phyloP scores from a whole-genome alignment of 2,888 invertebrate genomes.

The Trachelus iudaicus region DNA sequence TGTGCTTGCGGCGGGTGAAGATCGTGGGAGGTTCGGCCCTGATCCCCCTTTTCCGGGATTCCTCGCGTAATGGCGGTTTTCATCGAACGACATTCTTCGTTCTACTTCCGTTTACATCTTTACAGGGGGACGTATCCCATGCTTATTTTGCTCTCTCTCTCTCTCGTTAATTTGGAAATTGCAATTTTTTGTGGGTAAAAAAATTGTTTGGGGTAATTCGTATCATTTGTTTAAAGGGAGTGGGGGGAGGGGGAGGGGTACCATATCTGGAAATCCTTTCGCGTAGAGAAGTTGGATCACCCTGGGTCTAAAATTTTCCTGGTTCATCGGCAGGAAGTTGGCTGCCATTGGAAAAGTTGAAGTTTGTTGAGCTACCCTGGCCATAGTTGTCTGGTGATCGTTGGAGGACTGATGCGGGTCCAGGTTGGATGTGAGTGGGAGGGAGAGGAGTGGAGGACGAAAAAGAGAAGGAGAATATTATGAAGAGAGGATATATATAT shows the following conservation, averaged over 20 bases:
- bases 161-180: too few species aligned
- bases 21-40: neutral
- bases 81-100: neutral
- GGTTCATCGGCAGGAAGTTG: constrained; percentile 42
- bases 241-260: constrained; percentile 37
- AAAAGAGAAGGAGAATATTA: neutral
- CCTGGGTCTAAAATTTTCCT: constrained; percentile 11
- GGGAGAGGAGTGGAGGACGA: neutral
- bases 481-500: neutral
- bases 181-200: too few species aligned
- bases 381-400: constrained; percentile 45
- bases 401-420: constrained; percentile 45
- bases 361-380: constrained; percentile 36
- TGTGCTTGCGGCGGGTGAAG: neutral
- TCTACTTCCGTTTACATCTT: neutral
- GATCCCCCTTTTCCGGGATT: neutral
- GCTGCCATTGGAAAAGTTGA: constrained; percentile 40
- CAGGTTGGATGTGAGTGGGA: constrained; percentile 18
- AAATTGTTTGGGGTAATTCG: neutral
- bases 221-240: too few species aligned
- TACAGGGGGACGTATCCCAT: neutral
- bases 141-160: fast-evolving
- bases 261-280: neutral
- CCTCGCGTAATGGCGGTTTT: neutral
- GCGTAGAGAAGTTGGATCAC: neutral